phyloP scores from a whole-genome alignment of 2,113 vertebrate genomes.

The Verasper variegatus region DNA sequence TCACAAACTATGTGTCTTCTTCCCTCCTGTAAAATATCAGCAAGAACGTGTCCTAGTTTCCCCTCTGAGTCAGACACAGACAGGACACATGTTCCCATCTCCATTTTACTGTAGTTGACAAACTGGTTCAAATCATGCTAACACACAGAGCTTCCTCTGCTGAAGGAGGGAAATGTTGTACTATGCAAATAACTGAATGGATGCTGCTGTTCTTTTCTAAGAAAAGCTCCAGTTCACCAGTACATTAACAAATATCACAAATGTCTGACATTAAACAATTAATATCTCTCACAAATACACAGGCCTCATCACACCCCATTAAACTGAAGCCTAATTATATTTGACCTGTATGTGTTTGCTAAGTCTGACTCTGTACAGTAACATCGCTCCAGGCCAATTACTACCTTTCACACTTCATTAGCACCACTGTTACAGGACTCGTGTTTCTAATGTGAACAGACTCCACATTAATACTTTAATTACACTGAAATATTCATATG shows the following conservation, averaged over 20 bases:
- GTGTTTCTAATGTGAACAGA: constrained; percentile 47
- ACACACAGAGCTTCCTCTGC: not conserved
- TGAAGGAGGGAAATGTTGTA: not conserved
- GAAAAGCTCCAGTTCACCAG: not conserved
- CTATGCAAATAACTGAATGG: not conserved
- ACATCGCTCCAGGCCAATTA: constrained; percentile 53
- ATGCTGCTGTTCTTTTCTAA: not conserved
- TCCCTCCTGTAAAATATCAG: constrained; percentile 30
- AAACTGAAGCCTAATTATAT: constrained; percentile 68
- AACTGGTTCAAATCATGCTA: not conserved
- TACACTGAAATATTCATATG: constrained; percentile 28
- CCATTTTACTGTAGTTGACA: not conserved
- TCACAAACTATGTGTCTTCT: constrained; percentile 34
- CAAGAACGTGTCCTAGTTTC: constrained; percentile 36
- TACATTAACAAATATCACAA: constrained; percentile 2
- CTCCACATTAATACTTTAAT: constrained; percentile 44
- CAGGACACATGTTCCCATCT: not conserved
- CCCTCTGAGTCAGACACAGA: constrained; percentile 3
- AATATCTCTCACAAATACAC: constrained; percentile 12
- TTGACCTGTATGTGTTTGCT: constrained; percentile 58
- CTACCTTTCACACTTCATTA: constrained; percentile 64
- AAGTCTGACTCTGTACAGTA: constrained; percentile 27
- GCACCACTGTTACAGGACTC: constrained; percentile 7
- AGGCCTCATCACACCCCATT: constrained; percentile 60
- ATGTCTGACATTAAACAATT: constrained; percentile 21